Base-by-base conservation (phyloP, 2,888 invertebrate species). In the Cephalotes varians region DNA sequence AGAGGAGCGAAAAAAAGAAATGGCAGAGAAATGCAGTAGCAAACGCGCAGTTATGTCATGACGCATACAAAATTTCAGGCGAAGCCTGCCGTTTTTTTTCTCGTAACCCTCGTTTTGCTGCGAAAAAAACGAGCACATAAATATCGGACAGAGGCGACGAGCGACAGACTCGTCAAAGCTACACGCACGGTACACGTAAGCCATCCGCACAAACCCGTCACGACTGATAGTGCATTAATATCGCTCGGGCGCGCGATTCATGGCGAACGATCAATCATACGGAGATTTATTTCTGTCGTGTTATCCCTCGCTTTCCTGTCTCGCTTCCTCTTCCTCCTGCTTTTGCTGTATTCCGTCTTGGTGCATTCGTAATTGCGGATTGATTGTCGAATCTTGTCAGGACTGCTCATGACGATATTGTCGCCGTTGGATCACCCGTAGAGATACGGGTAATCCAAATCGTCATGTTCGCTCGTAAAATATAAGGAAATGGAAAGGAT, bases 161-260 rank as follows among this genome's bases (percentile, higher is more conserved):
- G 51, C 51, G 79, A 67, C 79, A 67, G 54, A 82, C 44, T 67
- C 79, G 82, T 82, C 82, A 82, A 79, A 79, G 54, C 69, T 82
- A 67, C 82, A 82, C 69, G 51, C 54, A 40, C 64, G 72, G 65
- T 73, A 83, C 83, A 81, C 60, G 67, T 40, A 67, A 80, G 64
- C 64, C 64, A 76, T 65, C 67, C 74, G 81, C 44, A 58, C 49
- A 4, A 47, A 49, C 72, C 72, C 54, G 72, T 69, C 85, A 21
- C 83, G 82, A 89, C 90, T 85, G 90, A 89, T 87, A 85, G 86
- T 90, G 81, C 90, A 90, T 90, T 90, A 88, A 89, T 89, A 90
- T 85, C 83, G 82, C 82, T 62, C 56, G 44, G 80, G 60, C 74
- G 76, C 62, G 58, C 82, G 71, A 83, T 85, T 87, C 83, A 73